Percentiles rank a stretch among this genome's conserved stretches.
Conservation (phyloP, 1,140 invertebrate genomes). For the Lepidurus apus region DNA sequence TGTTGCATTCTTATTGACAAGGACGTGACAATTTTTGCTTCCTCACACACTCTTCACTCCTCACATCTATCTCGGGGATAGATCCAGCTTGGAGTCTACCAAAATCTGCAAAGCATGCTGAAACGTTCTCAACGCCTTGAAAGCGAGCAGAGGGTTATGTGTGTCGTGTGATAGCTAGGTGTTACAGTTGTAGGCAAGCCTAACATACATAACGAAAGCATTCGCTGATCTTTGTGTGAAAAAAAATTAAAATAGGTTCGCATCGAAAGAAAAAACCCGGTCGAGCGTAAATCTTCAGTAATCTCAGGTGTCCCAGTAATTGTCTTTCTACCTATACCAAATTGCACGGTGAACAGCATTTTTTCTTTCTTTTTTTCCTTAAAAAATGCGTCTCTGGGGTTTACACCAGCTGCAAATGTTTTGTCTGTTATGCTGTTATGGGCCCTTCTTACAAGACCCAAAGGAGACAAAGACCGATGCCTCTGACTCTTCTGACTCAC, state of each 20-base stretch:
- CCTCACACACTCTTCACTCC: neutral
- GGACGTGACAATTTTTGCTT: neutral
- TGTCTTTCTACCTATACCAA: too few species aligned
- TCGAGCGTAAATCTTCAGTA: too few species aligned
- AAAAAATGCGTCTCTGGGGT: neutral
- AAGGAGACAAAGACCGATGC: constrained; percentile 18
- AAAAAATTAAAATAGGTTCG: too few species aligned
- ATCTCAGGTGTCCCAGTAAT: too few species aligned
- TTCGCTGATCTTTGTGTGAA: too few species aligned
- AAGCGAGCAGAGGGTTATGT: neutral
- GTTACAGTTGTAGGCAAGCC: neutral
- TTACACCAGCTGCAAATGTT: constrained; percentile 21
- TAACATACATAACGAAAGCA: neutral
- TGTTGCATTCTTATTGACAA: neutral
- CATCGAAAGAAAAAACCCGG: too few species aligned
- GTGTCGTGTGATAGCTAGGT: neutral
- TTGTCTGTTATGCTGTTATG: constrained; percentile 19
- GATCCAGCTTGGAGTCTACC: neutral
- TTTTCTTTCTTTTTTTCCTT: neutral
- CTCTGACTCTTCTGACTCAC: constrained; percentile 21
- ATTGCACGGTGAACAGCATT: neutral
- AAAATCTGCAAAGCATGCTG: neutral
- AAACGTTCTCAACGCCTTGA: neutral
- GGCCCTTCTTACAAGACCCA: constrained; percentile 11
- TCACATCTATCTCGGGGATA: neutral